These are phyloP conservation scores for Gryllus longicercus DNA, from an alignment of 2,888 invertebrate species.

Conservation along the genomic window DNA sequence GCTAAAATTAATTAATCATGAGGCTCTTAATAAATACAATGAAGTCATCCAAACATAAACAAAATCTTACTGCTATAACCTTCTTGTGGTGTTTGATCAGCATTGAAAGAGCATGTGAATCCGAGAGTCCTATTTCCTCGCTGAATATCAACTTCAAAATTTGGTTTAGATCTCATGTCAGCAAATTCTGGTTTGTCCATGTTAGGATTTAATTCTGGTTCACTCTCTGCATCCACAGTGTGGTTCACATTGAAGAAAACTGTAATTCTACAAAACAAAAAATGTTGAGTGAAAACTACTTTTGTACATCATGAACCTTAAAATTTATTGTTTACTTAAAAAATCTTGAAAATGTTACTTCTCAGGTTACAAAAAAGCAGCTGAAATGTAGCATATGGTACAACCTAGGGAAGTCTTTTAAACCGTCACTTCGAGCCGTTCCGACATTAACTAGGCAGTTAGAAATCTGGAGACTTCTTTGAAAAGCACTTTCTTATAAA, in stretches of 20 bases:
- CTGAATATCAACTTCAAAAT: constrained; percentile 83
- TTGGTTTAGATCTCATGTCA: constrained; percentile 89
- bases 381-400: too few relatives aligned
- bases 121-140: constrained; percentile 74
- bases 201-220: constrained; percentile 60
- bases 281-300: background rate
- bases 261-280: constrained; percentile 56
- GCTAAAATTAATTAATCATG: too few relatives aligned
- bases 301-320: background rate
- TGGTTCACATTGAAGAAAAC: constrained; percentile 92
- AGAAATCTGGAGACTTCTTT: too few relatives aligned
- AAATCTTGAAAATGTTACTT: too few relatives aligned
- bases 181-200: constrained; percentile 70
- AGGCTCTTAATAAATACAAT: too few relatives aligned
- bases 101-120: constrained; percentile 75
- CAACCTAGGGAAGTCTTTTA: too few relatives aligned
- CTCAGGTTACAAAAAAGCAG: too few relatives aligned
- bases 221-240: constrained; percentile 80
- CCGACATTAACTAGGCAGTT: too few relatives aligned
- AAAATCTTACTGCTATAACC: constrained; percentile 19
- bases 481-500: too few relatives aligned
- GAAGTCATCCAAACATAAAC: too few relatives aligned
- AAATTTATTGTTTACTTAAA: background rate
- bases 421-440: too few relatives aligned
- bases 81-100: constrained; percentile 51